Evolutionary conservation across 64 coral and sea anemone species (phyloP).

Genomic region (Montipora capricornis): DNA sequence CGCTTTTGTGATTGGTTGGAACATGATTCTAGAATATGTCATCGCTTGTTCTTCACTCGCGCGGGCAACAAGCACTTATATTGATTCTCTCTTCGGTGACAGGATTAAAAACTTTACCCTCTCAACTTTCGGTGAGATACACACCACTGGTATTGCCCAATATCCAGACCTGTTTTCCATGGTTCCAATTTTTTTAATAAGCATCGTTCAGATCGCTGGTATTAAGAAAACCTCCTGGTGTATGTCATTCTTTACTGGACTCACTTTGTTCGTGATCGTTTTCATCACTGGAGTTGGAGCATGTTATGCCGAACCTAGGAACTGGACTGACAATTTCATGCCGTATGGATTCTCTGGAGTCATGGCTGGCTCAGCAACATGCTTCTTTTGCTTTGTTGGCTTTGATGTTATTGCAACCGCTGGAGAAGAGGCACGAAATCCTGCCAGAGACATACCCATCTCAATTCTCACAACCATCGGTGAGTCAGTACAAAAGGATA

Average conservation of each 20-base stretch:
- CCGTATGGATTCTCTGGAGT: constrained; percentile 68
- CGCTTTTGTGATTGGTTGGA: constrained; percentile 61
- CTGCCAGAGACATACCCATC: constrained; percentile 20
- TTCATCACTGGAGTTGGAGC: constrained; percentile 44
- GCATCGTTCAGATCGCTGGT: constrained; percentile 21
- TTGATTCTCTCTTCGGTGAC: constrained; percentile 40
- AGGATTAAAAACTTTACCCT: constrained; percentile 29
- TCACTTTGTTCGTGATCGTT: constrained; percentile 27
- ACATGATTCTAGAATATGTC: constrained; percentile 60
- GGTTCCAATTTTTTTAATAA: neutral
- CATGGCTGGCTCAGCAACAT: constrained; percentile 20
- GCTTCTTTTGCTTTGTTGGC: constrained; percentile 57
- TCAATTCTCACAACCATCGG: constrained; percentile 33
- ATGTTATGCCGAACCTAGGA: constrained; percentile 52
- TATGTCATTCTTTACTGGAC: neutral
- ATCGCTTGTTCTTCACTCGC: neutral
- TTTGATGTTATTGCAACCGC: constrained; percentile 64
- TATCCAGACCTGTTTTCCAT: constrained; percentile 38
- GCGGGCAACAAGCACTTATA: constrained; percentile 35
- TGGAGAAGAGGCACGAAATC: constrained; percentile 52
- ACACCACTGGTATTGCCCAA: neutral
- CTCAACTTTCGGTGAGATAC: constrained; percentile 3
- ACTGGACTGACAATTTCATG: constrained; percentile 67
- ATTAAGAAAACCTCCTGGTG: constrained; percentile 24
- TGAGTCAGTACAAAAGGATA: neutral